phyloP scores from a whole-genome alignment of 2,113 vertebrate species.

The Vulpes vulpes region DNA sequence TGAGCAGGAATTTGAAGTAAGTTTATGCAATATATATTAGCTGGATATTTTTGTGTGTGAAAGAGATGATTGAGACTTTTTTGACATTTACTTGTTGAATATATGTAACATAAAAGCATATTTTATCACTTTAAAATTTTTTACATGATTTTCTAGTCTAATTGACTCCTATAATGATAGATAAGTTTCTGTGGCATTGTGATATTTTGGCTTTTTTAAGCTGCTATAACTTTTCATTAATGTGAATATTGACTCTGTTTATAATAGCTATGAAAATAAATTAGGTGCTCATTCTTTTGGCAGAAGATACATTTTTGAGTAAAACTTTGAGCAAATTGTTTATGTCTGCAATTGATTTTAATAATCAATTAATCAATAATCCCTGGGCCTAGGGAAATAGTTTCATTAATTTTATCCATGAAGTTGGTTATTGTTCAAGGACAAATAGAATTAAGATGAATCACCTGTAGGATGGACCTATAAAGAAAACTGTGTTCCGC shows the following conservation, averaged over 20 bases:
- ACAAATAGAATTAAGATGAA: constrained; percentile 40
- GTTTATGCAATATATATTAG: background rate
- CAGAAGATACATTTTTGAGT: background rate
- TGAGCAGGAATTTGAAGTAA: background rate
- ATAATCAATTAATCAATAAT: background rate
- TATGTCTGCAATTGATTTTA: constrained; percentile 36
- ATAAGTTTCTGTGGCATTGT: background rate
- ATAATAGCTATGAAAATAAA: background rate
- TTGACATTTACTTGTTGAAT: background rate
- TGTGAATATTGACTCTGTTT: background rate
- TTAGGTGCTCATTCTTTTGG: background rate
- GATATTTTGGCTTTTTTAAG: constrained; percentile 39
- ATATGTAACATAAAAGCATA: background rate
- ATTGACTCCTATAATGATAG: background rate
- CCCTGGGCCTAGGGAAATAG: background rate
- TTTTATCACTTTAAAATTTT: constrained; percentile 37
- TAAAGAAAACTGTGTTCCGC: constrained; percentile 12
- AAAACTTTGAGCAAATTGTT: background rate
- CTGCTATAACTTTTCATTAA: background rate
- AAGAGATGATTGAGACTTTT: background rate
- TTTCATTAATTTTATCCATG: constrained; percentile 32
- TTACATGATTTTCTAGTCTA: background rate
- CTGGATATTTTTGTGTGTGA: background rate
- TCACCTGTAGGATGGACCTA: background rate
- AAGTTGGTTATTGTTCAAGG: constrained; percentile 14